Evolutionary conservation across 2,888 invertebrate species (phyloP).

Genomic region (Nezara viridula): DNA sequence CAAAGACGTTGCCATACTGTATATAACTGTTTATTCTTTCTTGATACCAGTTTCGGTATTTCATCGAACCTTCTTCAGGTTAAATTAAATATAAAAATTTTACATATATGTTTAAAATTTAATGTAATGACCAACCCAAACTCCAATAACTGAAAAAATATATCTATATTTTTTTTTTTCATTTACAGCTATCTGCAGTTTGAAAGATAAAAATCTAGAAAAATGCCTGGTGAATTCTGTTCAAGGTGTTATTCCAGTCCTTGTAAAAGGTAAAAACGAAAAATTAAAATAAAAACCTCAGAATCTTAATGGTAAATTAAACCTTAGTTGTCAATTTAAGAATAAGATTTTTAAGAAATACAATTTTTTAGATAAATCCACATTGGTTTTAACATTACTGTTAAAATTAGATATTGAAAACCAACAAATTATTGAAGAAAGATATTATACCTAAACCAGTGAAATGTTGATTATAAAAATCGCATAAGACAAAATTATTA

Average conservation of each 20-base stretch:
- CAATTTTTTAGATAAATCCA: background rate
- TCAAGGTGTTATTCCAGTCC: constrained; percentile 48
- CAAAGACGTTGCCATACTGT: no score
- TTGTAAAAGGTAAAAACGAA: constrained; percentile 53
- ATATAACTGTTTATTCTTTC: no score
- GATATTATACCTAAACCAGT: background rate
- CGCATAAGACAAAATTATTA: no score
- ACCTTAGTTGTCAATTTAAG: background rate
- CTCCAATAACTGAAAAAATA: background rate
- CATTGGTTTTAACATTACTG: background rate
- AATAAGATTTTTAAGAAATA: no score
- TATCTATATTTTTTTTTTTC: constrained; percentile 19
- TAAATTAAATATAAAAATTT: no score
- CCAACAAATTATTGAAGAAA: background rate
- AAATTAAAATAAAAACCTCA: background rate
- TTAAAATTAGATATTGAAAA: background rate
- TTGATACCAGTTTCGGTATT: no score
- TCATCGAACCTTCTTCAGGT: no score
- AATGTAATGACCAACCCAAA: no score
- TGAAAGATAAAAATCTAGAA: constrained; percentile 47
- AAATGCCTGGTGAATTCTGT: constrained; percentile 36
- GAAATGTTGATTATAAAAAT: no score
- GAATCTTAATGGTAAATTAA: background rate
- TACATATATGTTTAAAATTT: no score
- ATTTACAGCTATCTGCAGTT: constrained; percentile 57